These are phyloP conservation scores for Aramus guarauna DNA, from an alignment of 2,113 vertebrate genomes.

Conservation along the genomic window DNA sequence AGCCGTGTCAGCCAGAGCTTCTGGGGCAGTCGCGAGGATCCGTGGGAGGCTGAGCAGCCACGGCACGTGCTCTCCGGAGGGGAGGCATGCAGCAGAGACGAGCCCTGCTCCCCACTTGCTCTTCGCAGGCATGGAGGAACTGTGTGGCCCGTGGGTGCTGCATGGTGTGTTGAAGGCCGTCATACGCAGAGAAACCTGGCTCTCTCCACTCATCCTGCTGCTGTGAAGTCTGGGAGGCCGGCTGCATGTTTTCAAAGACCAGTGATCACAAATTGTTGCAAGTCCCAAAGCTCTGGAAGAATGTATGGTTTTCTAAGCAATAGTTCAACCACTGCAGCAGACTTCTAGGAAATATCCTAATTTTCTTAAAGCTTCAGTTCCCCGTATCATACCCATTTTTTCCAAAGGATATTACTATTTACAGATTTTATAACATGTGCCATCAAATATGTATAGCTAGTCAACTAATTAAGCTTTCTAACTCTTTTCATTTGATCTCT, in stretches of 20 bases:
- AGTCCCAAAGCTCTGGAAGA: not conserved
- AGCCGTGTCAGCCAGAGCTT: not conserved
- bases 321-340: not conserved
- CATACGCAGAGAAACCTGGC: not conserved
- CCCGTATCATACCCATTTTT: not conserved
- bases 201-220: rapidly evolving
- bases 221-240: not conserved
- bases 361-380: not conserved
- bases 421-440: not conserved
- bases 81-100: rapidly evolving
- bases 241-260: not conserved
- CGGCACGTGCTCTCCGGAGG: rapidly evolving
- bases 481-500: not conserved
- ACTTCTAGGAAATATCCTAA: not conserved
- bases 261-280: not conserved
- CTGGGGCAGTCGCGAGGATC: no score
- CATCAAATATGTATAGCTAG: not conserved
- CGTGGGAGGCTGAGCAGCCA: rapidly evolving
- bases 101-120: not conserved
- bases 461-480: not conserved
- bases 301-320: rapidly evolving
- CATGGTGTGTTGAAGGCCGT: rapidly evolving
- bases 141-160: no score
- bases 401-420: not conserved
- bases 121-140: rapidly evolving